Evolutionary conservation across 2,797 vertebrate genomes (phyloP), one percentile per base, ranked within the genome.

Genomic region (Anguilla pacifica): DNA sequence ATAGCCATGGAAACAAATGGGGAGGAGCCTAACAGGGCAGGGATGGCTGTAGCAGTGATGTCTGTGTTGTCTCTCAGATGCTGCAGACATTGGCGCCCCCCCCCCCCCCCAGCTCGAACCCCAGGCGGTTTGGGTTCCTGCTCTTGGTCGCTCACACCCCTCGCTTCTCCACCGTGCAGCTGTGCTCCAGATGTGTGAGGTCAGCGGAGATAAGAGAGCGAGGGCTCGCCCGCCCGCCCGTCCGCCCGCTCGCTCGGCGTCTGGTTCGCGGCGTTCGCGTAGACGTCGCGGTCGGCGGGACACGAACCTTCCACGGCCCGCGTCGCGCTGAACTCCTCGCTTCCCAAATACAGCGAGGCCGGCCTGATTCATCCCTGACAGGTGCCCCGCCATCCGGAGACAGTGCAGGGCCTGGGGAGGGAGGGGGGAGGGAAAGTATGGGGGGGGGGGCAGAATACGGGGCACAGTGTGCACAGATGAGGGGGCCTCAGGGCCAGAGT

Each of bases 271-370:
- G 94, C 89, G 95, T 96, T 96, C 94, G 93, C 91, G 93, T 94
- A 92, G 94, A 96, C 96, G 95, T 96, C 96, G 96, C 91, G 95
- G 96, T 96, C 72, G 92, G 93, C 90, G 92, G 92, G 88, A 95
- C 94, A 90, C 95, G 95, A 96, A 96, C 95, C 96, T 77, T 94
- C 96, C 96, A 95, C 96, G 95, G 96, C 89, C 93, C 89, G 88
- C 95, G 96, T 96, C 96, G 96, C 95, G 94, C 94, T 95, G 96
- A 96, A 96, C 96, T 95, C 95, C 95, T 96, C 94, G 95, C 96
- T 97, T 96, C 95, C 96, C 96, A 96, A 96, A 96, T 94, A 94
- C 94, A 93, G 96, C 94, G 95, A 92, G 90, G 93, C 92, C 72
- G 49, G 91, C 92, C 11, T 96, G 96, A 97, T 96, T 97, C 97